Conservation (phyloP, 2,113 vertebrate species). For the Oenanthe melanoleuca region DNA sequence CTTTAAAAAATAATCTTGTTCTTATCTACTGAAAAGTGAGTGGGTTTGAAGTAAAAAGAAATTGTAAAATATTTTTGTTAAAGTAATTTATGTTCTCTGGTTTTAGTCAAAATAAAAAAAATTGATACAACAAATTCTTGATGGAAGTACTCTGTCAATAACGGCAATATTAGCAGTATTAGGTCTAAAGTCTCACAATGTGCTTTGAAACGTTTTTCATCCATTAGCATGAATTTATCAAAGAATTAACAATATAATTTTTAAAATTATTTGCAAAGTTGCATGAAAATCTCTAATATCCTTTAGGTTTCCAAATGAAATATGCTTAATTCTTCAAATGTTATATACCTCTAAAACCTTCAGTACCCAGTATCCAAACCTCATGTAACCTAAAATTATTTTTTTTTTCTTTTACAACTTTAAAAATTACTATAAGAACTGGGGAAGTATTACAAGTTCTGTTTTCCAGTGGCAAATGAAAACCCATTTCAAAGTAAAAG, state of each 20-base stretch:
- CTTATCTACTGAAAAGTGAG: neutral
- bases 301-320: neutral
- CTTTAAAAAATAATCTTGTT: neutral
- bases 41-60: neutral
- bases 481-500: neutral
- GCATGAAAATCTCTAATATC: neutral
- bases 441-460: neutral
- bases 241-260: neutral
- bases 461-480: neutral
- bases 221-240: neutral
- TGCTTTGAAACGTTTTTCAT: neutral
- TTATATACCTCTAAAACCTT: neutral
- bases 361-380: neutral
- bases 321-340: neutral
- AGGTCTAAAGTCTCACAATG: neutral
- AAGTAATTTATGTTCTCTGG: neutral
- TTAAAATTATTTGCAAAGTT: neutral
- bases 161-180: neutral
- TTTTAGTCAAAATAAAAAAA: neutral
- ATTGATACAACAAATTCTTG: neutral
- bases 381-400: neutral
- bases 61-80: neutral
- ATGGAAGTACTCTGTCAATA: neutral
- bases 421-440: neutral
- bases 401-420: neutral